These are phyloP conservation scores for Hylia prasina DNA, from an alignment of 2,113 vertebrate species.

Conservation along the genomic window DNA sequence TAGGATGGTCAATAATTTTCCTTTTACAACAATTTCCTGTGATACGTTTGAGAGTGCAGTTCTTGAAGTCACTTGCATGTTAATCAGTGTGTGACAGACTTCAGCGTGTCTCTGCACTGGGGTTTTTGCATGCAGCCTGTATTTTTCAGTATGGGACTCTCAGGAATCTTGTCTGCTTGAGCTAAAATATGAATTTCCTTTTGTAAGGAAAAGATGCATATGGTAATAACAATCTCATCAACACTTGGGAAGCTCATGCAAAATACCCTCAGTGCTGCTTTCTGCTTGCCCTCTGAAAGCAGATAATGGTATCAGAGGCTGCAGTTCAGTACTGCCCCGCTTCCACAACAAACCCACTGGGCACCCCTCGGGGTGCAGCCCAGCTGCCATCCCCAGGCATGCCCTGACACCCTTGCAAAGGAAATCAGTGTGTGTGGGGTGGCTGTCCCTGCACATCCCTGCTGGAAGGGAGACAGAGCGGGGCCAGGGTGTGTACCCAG, in stretches of 20 bases:
- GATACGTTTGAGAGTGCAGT: neutral
- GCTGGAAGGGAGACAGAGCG: rapidly evolving
- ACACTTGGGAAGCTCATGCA: neutral
- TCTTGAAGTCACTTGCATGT: neutral
- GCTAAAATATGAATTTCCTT: neutral
- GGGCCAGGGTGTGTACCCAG: neutral
- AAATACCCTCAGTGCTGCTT: neutral
- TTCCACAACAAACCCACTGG: neutral
- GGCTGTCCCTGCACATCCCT: neutral
- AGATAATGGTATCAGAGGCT: neutral
- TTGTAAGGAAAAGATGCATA: neutral
- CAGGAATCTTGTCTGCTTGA: neutral
- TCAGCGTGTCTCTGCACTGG: neutral
- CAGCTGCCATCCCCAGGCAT: neutral
- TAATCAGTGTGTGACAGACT: neutral
- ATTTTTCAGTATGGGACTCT: neutral
- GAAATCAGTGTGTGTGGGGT: rapidly evolving
- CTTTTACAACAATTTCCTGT: neutral
- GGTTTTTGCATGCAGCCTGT: neutral
- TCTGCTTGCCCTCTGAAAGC: neutral
- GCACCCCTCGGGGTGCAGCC: neutral
- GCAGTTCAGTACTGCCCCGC: neutral
- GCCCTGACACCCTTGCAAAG: neutral
- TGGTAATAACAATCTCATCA: neutral
- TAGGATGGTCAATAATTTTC: neutral